Evolutionary conservation across 2,888 invertebrate species (phyloP), one percentile per base, ranked within the genome.

Genomic region (Drosophila conformis): DNA sequence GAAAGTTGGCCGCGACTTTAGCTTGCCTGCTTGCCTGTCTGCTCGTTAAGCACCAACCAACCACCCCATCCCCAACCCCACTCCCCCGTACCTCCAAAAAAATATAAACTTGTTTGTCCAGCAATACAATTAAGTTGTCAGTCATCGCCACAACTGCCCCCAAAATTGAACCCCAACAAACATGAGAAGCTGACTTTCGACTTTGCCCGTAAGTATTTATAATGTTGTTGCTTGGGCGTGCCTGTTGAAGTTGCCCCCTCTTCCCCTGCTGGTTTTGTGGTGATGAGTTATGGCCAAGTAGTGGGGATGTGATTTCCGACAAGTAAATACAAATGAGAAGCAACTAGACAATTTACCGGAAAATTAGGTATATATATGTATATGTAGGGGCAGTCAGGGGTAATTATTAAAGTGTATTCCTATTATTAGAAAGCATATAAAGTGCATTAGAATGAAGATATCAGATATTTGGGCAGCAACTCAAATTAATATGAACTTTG

Each of bases 101-200:
- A 56, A 64, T 69, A 69, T 49, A 69, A 74, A 71, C 67, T 76
- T 89, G 82, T 89, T 89, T 87, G 89, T 68, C 87, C 73, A 73
- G 59, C 71, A 60, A 75, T 70, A 84, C 85, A 86, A 86, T 86
- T 87, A 85, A 89, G 85, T 76, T 86, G 85, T 89, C 90, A 82
- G 86, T 87, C 85, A 87, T 68, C 73, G 69, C 80, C 52, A 31
- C 76, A 69, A 63, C 58, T 51, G 46, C 48, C 49, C 51, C 21
- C 46, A 18, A 59, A 46, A 46, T 13, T 38, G 40, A 36, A 49
- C 52, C 35, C 59, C 36, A 29, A 35, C 51, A 74, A 59, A 57
- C 51, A 59, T 60, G 21, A 60, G 53, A 69, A 62, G 54, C 76
- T 76, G 73, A 73, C 64, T 80, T 66, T 76, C 64, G 69, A 52